Conservation (phyloP, 2,797 vertebrate genomes). For the Selene dorsalis region DNA sequence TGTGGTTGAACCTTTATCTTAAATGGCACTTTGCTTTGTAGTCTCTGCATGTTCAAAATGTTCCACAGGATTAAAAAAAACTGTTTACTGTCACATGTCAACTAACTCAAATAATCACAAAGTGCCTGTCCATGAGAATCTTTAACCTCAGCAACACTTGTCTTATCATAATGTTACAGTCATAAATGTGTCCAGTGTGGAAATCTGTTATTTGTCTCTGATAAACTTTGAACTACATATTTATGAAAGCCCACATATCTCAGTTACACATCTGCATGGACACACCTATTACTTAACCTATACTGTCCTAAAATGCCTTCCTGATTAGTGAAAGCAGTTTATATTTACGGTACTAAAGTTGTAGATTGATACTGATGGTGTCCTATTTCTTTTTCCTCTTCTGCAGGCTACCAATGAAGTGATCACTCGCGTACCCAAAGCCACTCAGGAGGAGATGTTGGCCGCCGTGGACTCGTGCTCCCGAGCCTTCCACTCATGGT, state of each 20-base stretch:
- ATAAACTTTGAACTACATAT: slow-evolving; percentile 8
- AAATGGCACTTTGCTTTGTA: not conserved
- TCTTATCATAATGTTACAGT: not conserved
- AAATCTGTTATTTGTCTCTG: not conserved
- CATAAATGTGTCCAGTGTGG: not conserved
- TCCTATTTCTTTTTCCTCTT: not conserved
- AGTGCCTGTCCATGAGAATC: not conserved
- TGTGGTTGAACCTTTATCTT: not conserved
- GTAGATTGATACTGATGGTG: not conserved
- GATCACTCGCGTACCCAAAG: slow-evolving; percentile 90
- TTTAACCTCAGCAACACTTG: not conserved
- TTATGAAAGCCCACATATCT: not conserved
- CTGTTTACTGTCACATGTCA: not conserved
- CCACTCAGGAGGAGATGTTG: slow-evolving; percentile 93
- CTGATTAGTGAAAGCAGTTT: not conserved
- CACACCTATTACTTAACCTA: not conserved
- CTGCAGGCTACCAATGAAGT: slow-evolving; percentile 94
- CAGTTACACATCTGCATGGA: slow-evolving; percentile 17
- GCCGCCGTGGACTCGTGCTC: slow-evolving; percentile 92
- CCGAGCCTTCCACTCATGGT: slow-evolving; percentile 88
- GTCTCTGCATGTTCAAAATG: not conserved
- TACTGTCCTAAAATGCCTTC: not conserved
- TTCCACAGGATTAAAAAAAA: not conserved
- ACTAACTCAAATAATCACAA: not conserved
- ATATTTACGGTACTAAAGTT: not conserved